Conservation (phyloP, 2,797 vertebrate genomes). For the Sebastes kiyomatsui region DNA sequence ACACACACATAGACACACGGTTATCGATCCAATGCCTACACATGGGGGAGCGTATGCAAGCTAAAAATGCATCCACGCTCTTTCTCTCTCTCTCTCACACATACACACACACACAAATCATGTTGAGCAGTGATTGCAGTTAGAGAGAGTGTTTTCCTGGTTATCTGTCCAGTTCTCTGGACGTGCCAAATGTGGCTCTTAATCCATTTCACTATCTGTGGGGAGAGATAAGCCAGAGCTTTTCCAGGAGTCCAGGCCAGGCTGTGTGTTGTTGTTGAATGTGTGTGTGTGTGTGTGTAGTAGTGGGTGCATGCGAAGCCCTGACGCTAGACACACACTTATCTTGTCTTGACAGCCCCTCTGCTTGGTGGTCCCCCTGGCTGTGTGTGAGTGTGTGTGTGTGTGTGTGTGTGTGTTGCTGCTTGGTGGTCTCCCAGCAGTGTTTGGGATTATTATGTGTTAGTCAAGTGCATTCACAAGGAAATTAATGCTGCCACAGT, state of each 20-base stretch:
- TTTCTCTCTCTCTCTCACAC: neutral
- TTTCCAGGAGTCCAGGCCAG: conserved; percentile 76
- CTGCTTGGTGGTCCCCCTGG: conserved; percentile 78
- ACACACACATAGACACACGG: conserved; percentile 22
- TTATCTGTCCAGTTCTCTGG: conserved; percentile 82
- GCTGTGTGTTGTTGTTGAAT: conserved; percentile 57
- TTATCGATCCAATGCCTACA: conserved; percentile 58
- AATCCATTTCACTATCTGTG: conserved; percentile 86
- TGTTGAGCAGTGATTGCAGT: conserved; percentile 75
- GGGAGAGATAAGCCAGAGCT: conserved; percentile 82
- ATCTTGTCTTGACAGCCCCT: conserved; percentile 82
- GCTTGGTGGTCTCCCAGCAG: conserved; percentile 76
- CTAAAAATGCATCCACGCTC: conserved; percentile 46
- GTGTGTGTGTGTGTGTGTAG: conserved; percentile 37
- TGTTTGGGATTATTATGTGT: conserved; percentile 80
- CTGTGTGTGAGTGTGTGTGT: conserved; percentile 56
- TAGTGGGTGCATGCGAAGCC: conserved; percentile 45
- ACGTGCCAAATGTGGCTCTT: conserved; percentile 81
- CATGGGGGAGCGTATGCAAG: conserved; percentile 33
- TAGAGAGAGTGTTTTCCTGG: conserved; percentile 77
- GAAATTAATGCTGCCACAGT: conserved; percentile 82
- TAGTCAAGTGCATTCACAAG: conserved; percentile 81
- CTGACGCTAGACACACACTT: conserved; percentile 75
- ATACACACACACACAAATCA: conserved; percentile 60
- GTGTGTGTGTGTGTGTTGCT: conserved; percentile 50